Evolutionary conservation across 2,888 invertebrate species (phyloP).

Genomic region (Diogma glabrata): DNA sequence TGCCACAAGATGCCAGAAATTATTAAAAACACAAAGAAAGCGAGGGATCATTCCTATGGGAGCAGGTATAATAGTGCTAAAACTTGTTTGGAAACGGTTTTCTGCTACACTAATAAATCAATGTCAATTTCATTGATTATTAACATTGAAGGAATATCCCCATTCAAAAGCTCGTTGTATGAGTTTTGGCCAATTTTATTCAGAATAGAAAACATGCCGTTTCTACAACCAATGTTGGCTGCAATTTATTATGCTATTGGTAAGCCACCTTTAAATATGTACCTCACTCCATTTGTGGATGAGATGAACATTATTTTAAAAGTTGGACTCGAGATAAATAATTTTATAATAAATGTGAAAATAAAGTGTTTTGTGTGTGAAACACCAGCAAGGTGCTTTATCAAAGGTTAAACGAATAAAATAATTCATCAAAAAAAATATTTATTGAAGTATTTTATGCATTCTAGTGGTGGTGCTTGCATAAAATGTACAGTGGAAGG

Average conservation of each 20-base stretch:
- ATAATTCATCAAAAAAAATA: no score
- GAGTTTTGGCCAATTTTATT: conserved; percentile 4
- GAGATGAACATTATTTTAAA: neutral
- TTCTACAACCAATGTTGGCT: neutral
- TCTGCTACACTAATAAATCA: neutral
- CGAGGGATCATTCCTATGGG: neutral
- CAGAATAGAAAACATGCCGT: neutral
- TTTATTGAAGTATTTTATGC: no score
- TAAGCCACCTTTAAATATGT: neutral
- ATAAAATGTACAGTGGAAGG: no score
- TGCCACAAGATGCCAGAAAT: neutral
- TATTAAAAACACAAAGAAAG: neutral
- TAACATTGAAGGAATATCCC: neutral
- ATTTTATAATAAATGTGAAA: neutral
- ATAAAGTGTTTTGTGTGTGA: neutral
- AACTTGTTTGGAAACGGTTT: neutral
- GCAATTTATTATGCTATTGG: neutral
- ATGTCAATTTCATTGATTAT: neutral
- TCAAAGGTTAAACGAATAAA: no score
- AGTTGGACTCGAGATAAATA: no score
- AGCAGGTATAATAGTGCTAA: neutral
- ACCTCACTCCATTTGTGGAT: neutral
- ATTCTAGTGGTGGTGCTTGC: no score
- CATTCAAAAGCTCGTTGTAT: neutral
- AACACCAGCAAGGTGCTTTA: neutral